A percentile compares a stretch with the other conserved stretches of the same genome.
Conservation (phyloP, 1,140 invertebrate species). For the Leptinotarsa undecemlineata region DNA sequence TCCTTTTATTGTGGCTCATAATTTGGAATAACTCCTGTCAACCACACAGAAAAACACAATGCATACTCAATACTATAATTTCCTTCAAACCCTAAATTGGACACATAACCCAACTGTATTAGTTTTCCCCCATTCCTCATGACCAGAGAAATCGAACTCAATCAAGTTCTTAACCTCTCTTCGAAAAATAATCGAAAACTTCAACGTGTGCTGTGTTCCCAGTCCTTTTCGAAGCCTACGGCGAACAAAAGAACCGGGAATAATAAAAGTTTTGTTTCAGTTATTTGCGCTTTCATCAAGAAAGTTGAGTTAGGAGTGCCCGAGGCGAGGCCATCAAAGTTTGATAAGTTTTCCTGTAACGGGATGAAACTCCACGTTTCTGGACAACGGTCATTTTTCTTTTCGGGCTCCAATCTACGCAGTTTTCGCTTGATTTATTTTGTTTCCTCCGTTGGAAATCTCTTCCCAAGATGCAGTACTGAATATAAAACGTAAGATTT, state of each 20-base stretch:
- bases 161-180: neutral
- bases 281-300: slow-evolving; percentile 56
- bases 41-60: too few species aligned
- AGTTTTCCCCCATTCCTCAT: neutral
- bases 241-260: slow-evolving; percentile 25
- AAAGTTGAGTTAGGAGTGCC: slow-evolving; percentile 51
- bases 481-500: too few species aligned
- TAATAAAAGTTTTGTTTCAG: slow-evolving; percentile 49
- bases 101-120: neutral
- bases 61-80: too few species aligned
- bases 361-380: slow-evolving; percentile 46
- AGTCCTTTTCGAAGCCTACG: neutral
- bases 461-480: too few species aligned
- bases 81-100: too few species aligned
- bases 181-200: slow-evolving; percentile 21
- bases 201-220: slow-evolving; percentile 23
- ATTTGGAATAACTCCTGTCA: too few species aligned
- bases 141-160: neutral
- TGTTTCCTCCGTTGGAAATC: neutral
- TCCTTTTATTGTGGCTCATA: too few species aligned
- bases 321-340: slow-evolving; percentile 52
- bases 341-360: slow-evolving; percentile 54
- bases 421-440: slow-evolving; percentile 35
- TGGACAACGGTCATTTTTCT: slow-evolving; percentile 61
- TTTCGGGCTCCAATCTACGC: slow-evolving; percentile 58